Evolutionary conservation across 2,797 vertebrate species (phyloP).

Genomic region (Sardinella longiceps): DNA sequence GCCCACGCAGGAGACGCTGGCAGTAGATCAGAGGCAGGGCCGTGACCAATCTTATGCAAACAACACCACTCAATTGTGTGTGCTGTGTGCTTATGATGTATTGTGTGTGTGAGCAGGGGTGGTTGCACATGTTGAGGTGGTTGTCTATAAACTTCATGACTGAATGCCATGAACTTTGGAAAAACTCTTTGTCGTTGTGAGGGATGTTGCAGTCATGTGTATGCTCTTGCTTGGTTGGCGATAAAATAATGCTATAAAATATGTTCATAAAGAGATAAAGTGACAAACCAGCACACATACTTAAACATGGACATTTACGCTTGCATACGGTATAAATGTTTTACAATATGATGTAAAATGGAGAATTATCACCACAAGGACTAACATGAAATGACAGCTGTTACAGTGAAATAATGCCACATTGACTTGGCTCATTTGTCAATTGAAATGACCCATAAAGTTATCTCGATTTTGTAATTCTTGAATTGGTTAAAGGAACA

Average conservation of each 20-base stretch:
- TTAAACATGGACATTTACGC: constrained; percentile 6
- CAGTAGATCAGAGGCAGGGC: not conserved
- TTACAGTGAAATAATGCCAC: not conserved
- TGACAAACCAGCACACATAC: not conserved
- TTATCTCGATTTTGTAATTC: not conserved
- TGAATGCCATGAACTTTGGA: not conserved
- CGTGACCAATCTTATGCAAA: constrained; percentile 9
- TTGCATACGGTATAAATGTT: not conserved
- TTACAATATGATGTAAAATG: constrained; percentile 22
- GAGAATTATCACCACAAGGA: not conserved
- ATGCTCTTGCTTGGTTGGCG: not conserved
- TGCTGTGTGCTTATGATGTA: not conserved
- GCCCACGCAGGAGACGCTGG: constrained; percentile 23
- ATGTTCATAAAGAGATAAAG: not conserved
- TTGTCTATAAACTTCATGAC: not conserved
- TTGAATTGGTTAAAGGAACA: not conserved
- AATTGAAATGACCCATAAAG: not conserved
- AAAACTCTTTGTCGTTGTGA: not conserved
- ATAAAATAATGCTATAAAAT: not conserved
- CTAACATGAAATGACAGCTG: not conserved
- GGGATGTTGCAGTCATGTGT: not conserved
- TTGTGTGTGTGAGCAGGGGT: not conserved
- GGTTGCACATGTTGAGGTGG: not conserved
- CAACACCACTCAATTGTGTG: not conserved
- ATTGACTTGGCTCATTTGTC: not conserved